Conservation (phyloP, 2,797 vertebrate genomes). For the Pogonophryne albipinna region DNA sequence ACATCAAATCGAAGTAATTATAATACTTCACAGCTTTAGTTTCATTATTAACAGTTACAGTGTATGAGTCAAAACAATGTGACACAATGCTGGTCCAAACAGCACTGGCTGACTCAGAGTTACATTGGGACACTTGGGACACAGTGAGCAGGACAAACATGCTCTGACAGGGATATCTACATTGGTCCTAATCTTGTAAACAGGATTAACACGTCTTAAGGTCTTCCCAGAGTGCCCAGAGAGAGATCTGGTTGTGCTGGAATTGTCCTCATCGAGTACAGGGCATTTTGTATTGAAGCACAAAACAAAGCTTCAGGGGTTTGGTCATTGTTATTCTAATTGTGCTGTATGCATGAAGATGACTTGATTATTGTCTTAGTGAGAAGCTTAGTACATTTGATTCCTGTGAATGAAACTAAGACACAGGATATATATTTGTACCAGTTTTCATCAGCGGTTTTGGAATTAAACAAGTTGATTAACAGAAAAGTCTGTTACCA, state of each 20-base stretch:
- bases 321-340: background rate
- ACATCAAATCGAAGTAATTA: no score
- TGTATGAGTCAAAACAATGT: background rate
- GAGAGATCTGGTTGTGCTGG: slow-evolving; percentile 31
- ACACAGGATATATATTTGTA: no score
- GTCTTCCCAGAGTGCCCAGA: slow-evolving; percentile 28
- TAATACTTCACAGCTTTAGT: no score
- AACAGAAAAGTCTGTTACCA: background rate
- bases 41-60: no score
- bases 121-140: slow-evolving; percentile 46
- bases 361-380: background rate
- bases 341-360: background rate
- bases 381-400: background rate
- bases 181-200: slow-evolving; percentile 74
- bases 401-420: no score
- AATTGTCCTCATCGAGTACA: background rate
- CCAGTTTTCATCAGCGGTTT: no score
- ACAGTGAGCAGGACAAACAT: slow-evolving; percentile 47
- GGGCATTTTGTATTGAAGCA: background rate
- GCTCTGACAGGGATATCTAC: slow-evolving; percentile 69
- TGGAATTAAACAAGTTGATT: background rate
- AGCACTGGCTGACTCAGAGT: background rate
- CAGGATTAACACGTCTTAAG: slow-evolving; percentile 76
- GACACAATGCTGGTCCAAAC: background rate
- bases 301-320: background rate